Evolutionary conservation across 2,113 vertebrate genomes (phyloP).

Genomic region (Ceyx melanurus): DNA sequence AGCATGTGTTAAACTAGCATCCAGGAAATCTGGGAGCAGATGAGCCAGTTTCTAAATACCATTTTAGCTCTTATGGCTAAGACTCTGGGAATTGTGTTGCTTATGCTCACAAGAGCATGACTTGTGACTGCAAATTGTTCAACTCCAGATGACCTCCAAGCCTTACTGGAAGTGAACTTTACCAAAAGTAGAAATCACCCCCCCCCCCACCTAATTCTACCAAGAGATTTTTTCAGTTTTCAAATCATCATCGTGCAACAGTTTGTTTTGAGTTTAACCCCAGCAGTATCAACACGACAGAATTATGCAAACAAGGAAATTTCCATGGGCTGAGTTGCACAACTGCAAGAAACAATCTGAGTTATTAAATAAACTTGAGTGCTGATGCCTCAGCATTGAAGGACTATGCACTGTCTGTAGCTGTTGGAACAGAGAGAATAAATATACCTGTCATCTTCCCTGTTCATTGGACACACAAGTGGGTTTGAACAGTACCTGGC

Average conservation of each 20-base stretch:
- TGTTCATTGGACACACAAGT: neutral
- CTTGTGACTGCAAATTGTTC: constrained; percentile 38
- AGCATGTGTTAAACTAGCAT: neutral
- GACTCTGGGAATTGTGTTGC: constrained; percentile 9
- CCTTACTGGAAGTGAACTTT: constrained; percentile 18
- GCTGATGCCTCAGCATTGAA: neutral
- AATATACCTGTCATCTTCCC: constrained; percentile 20
- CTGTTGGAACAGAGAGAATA: constrained; percentile 28
- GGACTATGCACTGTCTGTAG: neutral
- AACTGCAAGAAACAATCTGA: constrained; percentile 11
- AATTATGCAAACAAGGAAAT: constrained; percentile 56
- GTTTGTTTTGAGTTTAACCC: constrained; percentile 33
- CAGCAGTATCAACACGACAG: neutral
- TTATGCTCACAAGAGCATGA: constrained; percentile 8
- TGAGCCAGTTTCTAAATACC: constrained; percentile 10
- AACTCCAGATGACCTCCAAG: constrained; percentile 22
- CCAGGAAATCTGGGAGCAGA: constrained; percentile 21
- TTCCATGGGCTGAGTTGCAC: constrained; percentile 43
- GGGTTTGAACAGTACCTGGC: neutral
- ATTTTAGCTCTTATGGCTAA: neutral
- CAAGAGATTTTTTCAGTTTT: constrained; percentile 31
- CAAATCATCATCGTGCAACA: neutral
- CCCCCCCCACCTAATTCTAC: neutral
- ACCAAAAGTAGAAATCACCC: neutral
- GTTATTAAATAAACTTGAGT: constrained; percentile 1